Percentiles rank a stretch among this genome's conserved stretches.
Conservation (phyloP, 1,140 invertebrate species). For the Hydropsyche tenuis region DNA sequence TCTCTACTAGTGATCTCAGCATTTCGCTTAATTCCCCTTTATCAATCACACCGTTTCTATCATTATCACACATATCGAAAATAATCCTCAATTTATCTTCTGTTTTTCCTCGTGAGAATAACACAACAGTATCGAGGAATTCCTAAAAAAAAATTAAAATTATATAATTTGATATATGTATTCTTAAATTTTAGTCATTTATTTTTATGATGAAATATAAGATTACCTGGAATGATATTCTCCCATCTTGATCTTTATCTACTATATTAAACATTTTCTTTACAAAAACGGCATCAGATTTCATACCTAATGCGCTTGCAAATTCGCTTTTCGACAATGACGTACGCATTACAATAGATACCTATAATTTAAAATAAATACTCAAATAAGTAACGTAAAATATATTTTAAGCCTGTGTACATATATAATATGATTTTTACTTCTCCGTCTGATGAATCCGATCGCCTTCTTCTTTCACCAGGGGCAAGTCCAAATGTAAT, state of each 20-base stretch:
- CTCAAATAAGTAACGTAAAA: background rate
- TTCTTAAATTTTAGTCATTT: slow-evolving; percentile 25
- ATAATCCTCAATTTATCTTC: slow-evolving; percentile 97
- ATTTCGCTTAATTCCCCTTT: slow-evolving; percentile 94
- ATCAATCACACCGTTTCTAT: slow-evolving; percentile 94
- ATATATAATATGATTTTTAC: slow-evolving; percentile 22
- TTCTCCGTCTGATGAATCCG: slow-evolving; percentile 81
- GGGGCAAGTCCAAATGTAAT: slow-evolving; percentile 88
- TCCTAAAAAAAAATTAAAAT: slow-evolving; percentile 70
- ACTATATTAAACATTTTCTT: slow-evolving; percentile 99
- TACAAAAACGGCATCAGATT: slow-evolving; percentile 94
- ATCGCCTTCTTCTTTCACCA: slow-evolving; percentile 72
- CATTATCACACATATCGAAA: slow-evolving; percentile 99
- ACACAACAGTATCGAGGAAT: slow-evolving; percentile 94
- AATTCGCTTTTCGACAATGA: slow-evolving; percentile 95
- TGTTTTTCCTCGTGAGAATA: slow-evolving; percentile 89
- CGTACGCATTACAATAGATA: slow-evolving; percentile 88
- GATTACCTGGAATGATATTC: slow-evolving; percentile 90
- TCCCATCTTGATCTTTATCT: slow-evolving; percentile 93
- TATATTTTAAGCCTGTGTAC: background rate
- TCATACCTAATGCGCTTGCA: slow-evolving; percentile 96
- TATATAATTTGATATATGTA: background rate
- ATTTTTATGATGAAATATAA: background rate
- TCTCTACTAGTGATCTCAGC: slow-evolving; percentile 92
- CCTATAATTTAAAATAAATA: slow-evolving; percentile 50